phyloP scores from a whole-genome alignment of 2,888 invertebrate genomes.

The Drosophila kuntzei region DNA sequence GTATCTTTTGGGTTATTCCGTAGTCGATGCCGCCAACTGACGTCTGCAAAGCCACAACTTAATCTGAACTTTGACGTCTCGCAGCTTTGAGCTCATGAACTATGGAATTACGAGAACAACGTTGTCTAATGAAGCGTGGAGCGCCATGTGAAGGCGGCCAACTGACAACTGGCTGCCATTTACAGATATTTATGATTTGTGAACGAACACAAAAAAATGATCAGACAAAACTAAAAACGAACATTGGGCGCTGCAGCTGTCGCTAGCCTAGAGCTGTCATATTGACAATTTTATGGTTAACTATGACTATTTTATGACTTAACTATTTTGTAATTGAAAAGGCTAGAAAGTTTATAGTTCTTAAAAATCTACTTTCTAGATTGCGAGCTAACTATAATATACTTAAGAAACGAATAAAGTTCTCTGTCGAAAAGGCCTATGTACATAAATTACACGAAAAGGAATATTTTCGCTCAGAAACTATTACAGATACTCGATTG shows the following conservation, averaged over 20 bases:
- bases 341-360: neutral
- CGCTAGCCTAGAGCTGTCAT: neutral
- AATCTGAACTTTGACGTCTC: slow-evolving; percentile 69
- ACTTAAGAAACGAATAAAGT: too few relatives aligned
- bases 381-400: too few relatives aligned
- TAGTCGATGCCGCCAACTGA: slow-evolving; percentile 51
- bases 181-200: slow-evolving; percentile 82
- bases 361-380: neutral
- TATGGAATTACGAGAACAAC: neutral
- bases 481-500: too few relatives aligned
- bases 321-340: neutral
- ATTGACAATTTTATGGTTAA: neutral
- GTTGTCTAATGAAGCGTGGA: slow-evolving; percentile 73
- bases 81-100: slow-evolving; percentile 28
- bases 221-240: slow-evolving; percentile 10
- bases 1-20: slow-evolving; percentile 64
- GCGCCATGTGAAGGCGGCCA: slow-evolving; percentile 46
- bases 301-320: too few relatives aligned
- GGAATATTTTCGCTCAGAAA: too few relatives aligned
- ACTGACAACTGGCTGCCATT: slow-evolving; percentile 58
- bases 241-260: slow-evolving; percentile 32
- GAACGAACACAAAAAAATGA: slow-evolving; percentile 39
- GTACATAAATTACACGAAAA: too few relatives aligned
- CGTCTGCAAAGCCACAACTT: slow-evolving; percentile 70
- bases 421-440: too few relatives aligned